These are phyloP conservation scores for Drosophila austrosaltans DNA, from an alignment of 2,888 invertebrate genomes.

Conservation along the genomic window DNA sequence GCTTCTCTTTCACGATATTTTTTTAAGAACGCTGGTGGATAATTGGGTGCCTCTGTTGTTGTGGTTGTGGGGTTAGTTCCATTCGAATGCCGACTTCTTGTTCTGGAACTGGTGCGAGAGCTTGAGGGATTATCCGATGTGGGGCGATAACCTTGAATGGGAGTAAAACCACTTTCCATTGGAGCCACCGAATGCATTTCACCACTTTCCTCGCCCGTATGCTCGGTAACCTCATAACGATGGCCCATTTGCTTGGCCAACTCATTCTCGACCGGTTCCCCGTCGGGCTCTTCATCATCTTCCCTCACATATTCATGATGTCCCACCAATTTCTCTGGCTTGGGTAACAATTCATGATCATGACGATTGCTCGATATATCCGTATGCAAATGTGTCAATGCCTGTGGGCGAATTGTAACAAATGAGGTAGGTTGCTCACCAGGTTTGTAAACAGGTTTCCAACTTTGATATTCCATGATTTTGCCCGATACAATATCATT, in stretches of 20 bases:
- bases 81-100: constrained; percentile 19
- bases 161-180: constrained; percentile 67
- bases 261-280: constrained; percentile 58
- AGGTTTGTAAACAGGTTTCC: constrained; percentile 76
- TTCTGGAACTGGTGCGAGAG: constrained; percentile 19
- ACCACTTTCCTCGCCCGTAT: constrained; percentile 77
- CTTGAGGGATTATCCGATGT: neutral
- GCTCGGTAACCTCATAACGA: constrained; percentile 81
- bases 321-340: constrained; percentile 69
- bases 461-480: constrained; percentile 78
- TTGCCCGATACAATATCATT: constrained; percentile 71
- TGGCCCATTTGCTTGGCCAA: constrained; percentile 47
- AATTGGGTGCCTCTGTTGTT: constrained; percentile 79
- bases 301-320: constrained; percentile 50
- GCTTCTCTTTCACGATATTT: constrained; percentile 65
- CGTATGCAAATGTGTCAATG: constrained; percentile 76
- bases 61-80: constrained; percentile 11
- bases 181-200: constrained; percentile 50
- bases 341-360: constrained; percentile 66
- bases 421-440: constrained; percentile 60
- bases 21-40: constrained; percentile 76
- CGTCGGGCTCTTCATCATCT: neutral
- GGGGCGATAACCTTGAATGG: constrained; percentile 46
- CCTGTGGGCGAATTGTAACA: constrained; percentile 66
- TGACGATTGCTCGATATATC: constrained; percentile 51